Percentiles rank a stretch among this genome's conserved stretches.
These are phyloP conservation scores for Drosophila fungiperda DNA, from an alignment of 2,888 invertebrate species.

Conservation along the genomic window DNA sequence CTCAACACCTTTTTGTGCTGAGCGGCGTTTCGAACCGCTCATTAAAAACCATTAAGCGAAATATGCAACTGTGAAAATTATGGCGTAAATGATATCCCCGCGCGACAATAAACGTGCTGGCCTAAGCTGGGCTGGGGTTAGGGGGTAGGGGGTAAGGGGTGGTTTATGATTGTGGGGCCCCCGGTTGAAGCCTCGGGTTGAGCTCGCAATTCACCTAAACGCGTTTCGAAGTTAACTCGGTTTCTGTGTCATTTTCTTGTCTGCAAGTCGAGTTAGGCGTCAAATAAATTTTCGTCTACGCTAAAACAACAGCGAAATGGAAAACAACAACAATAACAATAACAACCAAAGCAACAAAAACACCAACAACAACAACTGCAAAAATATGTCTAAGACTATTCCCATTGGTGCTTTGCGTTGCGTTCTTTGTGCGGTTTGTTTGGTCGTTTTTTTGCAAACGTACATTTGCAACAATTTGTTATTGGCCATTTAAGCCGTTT, in stretches of 20 bases:
- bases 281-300: constrained; percentile 78
- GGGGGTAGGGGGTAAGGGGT: too few relatives aligned
- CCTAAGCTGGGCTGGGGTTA: background rate
- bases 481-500: constrained; percentile 78
- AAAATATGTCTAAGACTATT: constrained; percentile 41
- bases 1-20: constrained; percentile 66
- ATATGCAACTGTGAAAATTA: constrained; percentile 77
- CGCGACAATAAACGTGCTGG: constrained; percentile 58
- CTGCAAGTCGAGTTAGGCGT: constrained; percentile 72
- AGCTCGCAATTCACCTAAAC: constrained; percentile 64
- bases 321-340: constrained; percentile 41
- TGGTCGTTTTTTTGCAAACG: constrained; percentile 37
- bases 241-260: constrained; percentile 81
- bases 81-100: constrained; percentile 77
- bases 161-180: constrained; percentile 4
- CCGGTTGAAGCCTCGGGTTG: constrained; percentile 24
- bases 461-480: constrained; percentile 79
- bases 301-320: constrained; percentile 50
- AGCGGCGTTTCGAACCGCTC: constrained; percentile 64
- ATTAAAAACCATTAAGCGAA: constrained; percentile 78
- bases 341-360: constrained; percentile 10
- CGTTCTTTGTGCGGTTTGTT: constrained; percentile 44
- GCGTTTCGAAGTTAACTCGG: constrained; percentile 73
- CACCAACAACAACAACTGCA: constrained; percentile 25
- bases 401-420: constrained; percentile 52